phyloP scores from a whole-genome alignment of 2,888 invertebrate genomes.

The Thereva unica region DNA sequence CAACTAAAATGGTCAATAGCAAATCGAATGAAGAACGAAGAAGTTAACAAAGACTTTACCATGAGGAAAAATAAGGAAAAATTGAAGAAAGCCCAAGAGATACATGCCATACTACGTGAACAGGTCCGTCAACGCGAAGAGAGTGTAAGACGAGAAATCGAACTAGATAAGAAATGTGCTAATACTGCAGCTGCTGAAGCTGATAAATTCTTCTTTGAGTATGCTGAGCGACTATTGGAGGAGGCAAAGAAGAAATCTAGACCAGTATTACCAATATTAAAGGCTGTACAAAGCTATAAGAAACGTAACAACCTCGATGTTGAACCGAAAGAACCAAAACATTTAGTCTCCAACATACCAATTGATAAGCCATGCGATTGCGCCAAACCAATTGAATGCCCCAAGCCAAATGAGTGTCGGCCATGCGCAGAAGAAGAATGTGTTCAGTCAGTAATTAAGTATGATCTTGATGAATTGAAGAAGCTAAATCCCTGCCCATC shows the following conservation, averaged over 20 bases:
- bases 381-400: too few relatives aligned
- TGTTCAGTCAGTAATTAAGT: constrained; percentile 36
- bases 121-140: constrained; percentile 46
- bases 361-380: constrained; percentile 44
- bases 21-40: constrained; percentile 50
- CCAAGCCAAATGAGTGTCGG: not conserved
- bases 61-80: constrained; percentile 48
- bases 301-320: constrained; percentile 50
- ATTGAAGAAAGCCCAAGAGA: constrained; percentile 41
- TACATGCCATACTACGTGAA: constrained; percentile 37
- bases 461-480: constrained; percentile 40
- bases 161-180: constrained; percentile 33
- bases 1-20: constrained; percentile 48
- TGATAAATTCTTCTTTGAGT: constrained; percentile 52
- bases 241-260: constrained; percentile 50
- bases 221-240: constrained; percentile 49
- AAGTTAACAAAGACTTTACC: constrained; percentile 46
- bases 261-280: constrained; percentile 52
- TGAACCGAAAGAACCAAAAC: constrained; percentile 47
- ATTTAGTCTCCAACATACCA: constrained; percentile 50
- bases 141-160: constrained; percentile 39
- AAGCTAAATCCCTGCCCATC: constrained; percentile 36
- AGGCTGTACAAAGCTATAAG: constrained; percentile 49
- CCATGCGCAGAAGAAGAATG: not conserved
- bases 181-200: constrained; percentile 46